Evolutionary conservation across 2,113 vertebrate genomes (phyloP), one percentile per base, ranked within the genome.

Genomic region (Indicator maculatus): DNA sequence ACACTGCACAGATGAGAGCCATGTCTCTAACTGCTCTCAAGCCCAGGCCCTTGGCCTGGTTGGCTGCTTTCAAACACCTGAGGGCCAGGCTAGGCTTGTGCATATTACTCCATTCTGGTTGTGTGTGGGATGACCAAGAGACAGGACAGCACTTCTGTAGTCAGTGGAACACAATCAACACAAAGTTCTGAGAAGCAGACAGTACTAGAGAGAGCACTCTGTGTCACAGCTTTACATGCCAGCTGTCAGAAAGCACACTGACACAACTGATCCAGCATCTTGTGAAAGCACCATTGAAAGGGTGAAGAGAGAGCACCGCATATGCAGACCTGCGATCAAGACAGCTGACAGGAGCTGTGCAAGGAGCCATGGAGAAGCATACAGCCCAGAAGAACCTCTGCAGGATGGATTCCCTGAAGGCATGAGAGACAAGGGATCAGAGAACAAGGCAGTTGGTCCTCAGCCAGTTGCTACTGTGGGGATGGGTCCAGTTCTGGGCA

Each of bases 271-370:
- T 90, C 85, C 89, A 96, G 93, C 92, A 93, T 93, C 86, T 88
- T 53, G 41, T 11, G 83, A 92, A 96, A 97, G 96, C 96, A 97
- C 94, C 96, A 84, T 77, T 93, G 90, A 93, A 83, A 86, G 69
- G 69, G 24, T 89, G 69, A 87, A 93, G 53, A 58, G 84, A 95
- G 85, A 96, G 89, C 94, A 96, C 96, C 93, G 1, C 0, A 0
- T 33, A 19, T n/a, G 92, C 4, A 18, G 66, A 75, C 65, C 23
- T 74, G 72, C 82, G 75, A 89, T 75, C 38, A 26, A 41, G 50
- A 72, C 77, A 78, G 74, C 1, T 0, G 50, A 12, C 69, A 76
- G 78, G 87, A 94, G 55, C 59, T 61, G 59, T 55, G 80, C 75
- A 81, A 81, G 69, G 90, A 95, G 84, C 84, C 63, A 59, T 31